Base-by-base conservation (phyloP, 2,113 vertebrate species). In the Arenaria interpres region DNA sequence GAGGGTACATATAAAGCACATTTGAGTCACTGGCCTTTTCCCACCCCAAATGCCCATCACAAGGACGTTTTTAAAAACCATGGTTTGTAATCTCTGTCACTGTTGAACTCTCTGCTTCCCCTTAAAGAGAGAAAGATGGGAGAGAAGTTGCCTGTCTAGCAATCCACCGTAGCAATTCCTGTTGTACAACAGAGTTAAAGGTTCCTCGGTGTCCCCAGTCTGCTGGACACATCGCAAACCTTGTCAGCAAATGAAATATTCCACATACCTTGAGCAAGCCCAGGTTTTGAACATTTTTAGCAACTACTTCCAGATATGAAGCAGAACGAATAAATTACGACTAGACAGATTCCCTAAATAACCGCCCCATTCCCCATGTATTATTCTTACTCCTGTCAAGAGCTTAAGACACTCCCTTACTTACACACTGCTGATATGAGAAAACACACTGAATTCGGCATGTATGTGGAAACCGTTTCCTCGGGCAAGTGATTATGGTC, bases 401-500 rank as follows among this genome's bases (percentile, higher is more conserved):
- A 68, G 50, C 57, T 93, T 33, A 5, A 43, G 94, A 43, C 81
- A 62, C 77, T 92, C 90, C 84, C 76, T 91, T 23, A 3, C 85
- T 89, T 69, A 25, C 62, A 50, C 30, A 0, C 28, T 19, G 71
- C 64, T 79, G 88, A 90, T 87, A 60, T 0, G 10, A 41, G 62
- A 79, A 85, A 96, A 91, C 56, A 85, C 2, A 2, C 59, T 7
- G 39, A 73, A 88, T 82, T 73, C 3, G 0, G 74, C 32, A 37
- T 67, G 66, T 32, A 28, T 39, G 84, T 87, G 96, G 92, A 96
- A 96, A 95, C 54, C 5, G 16, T 96, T 96, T 97, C 94, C 94
- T 96, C 63, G 0, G 78, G 86, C 92, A 96, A 96, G 96, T 96
- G 95, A 95, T 97, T 97, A 97, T 11, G 81, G 89, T 74, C 93